phyloP scores from a whole-genome alignment of 2,113 vertebrate genomes.

The Hydropotes inermis region DNA sequence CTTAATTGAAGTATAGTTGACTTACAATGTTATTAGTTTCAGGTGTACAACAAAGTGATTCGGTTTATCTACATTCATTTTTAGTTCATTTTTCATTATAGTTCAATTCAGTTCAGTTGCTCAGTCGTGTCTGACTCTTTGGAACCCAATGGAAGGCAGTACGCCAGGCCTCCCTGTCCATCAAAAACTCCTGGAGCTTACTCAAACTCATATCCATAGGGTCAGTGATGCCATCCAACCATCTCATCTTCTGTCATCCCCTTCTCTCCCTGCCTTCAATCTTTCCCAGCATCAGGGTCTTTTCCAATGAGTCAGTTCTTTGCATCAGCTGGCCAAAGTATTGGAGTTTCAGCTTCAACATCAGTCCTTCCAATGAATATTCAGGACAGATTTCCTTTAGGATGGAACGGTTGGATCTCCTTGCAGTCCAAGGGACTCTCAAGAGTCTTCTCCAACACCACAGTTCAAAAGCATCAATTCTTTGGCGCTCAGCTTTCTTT shows the following conservation, averaged over 20 bases:
- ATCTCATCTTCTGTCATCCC: neutral
- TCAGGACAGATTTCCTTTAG: neutral
- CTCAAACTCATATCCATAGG: neutral
- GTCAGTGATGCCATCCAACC: neutral
- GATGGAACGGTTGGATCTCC: neutral
- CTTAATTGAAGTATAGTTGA: neutral
- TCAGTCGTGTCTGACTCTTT: neutral
- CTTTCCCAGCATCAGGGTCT: neutral
- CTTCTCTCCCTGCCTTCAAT: neutral
- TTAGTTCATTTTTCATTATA: neutral
- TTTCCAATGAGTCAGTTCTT: neutral
- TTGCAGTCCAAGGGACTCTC: neutral
- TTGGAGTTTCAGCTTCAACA: neutral
- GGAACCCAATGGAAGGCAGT: neutral
- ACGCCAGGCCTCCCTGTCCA: accelerated
- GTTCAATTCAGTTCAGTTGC: neutral
- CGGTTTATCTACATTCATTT: neutral
- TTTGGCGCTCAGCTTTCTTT: accelerated
- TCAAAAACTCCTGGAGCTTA: neutral
- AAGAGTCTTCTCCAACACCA: neutral
- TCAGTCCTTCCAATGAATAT: neutral
- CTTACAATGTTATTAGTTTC: neutral
- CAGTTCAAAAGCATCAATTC: neutral
- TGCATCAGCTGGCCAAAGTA: neutral
- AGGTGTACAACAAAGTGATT: neutral